Evolutionary conservation across 1,140 invertebrate genomes (phyloP).

Genomic region (Zaprionus nigranus): DNA sequence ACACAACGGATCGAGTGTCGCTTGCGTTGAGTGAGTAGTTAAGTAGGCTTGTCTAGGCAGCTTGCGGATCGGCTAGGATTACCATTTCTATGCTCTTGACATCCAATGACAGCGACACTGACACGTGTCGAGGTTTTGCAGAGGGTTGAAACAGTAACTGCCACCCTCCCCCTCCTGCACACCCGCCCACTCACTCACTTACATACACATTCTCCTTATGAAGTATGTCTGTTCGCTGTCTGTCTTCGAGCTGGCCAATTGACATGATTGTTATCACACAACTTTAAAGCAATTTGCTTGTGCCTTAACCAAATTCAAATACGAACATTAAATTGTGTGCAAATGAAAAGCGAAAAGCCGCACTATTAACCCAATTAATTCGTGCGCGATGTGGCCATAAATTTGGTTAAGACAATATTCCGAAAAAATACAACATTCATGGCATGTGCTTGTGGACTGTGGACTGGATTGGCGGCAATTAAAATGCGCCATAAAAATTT

Average conservation of each 20-base stretch:
- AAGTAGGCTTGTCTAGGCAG: conserved; percentile 73
- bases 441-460: conserved; percentile 22
- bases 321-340: conserved; percentile 4
- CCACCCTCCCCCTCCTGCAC: background rate
- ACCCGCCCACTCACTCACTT: background rate
- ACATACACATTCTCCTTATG: background rate
- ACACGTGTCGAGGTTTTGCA: conserved; percentile 65
- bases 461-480: conserved; percentile 44
- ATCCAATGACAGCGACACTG: conserved; percentile 74
- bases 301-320: conserved; percentile 26
- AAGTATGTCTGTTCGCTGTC: conserved; percentile 45
- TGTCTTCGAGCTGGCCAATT: conserved; percentile 50
- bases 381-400: conserved; percentile 27
- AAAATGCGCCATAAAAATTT: conserved; percentile 47
- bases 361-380: conserved; percentile 49
- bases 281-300: conserved; percentile 20
- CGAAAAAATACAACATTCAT: conserved; percentile 30
- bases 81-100: conserved; percentile 73
- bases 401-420: conserved; percentile 45
- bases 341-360: conserved; percentile 9
- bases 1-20: conserved; percentile 54
- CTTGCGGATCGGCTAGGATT: conserved; percentile 66
- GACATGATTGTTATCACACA: conserved; percentile 25
- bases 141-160: conserved; percentile 36
- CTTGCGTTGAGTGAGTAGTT: conserved; percentile 67